Evolutionary conservation across 2,797 vertebrate genomes (phyloP).

Genomic region (Poeciliopsis gracilis): DNA sequence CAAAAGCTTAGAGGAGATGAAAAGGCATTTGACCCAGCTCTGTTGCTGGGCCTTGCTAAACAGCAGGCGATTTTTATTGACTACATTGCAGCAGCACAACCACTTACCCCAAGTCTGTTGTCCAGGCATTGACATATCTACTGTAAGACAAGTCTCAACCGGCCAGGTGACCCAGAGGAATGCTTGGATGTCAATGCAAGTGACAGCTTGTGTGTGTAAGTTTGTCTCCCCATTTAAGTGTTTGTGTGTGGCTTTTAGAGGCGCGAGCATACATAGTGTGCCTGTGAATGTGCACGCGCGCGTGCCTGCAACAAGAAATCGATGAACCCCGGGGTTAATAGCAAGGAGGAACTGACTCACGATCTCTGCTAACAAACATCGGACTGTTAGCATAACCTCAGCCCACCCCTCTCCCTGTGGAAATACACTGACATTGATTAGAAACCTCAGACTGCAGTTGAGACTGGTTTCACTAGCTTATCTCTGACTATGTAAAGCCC

Average conservation of each 20-base stretch:
- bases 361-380: constrained; percentile 73
- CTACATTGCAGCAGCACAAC: constrained; percentile 56
- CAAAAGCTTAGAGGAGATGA: constrained; percentile 61
- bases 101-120: constrained; percentile 60
- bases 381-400: constrained; percentile 76
- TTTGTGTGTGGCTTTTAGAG: background rate
- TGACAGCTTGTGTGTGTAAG: constrained; percentile 27
- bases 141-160: constrained; percentile 58
- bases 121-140: constrained; percentile 62
- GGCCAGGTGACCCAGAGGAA: constrained; percentile 65
- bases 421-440: constrained; percentile 75
- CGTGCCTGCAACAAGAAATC: constrained; percentile 53
- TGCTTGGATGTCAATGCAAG: constrained; percentile 38
- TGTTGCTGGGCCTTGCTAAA: constrained; percentile 67
- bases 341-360: constrained; percentile 71
- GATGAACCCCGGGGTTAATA: constrained; percentile 73
- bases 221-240: background rate
- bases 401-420: constrained; percentile 59
- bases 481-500: constrained; percentile 32
- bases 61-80: constrained; percentile 71
- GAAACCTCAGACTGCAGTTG: constrained; percentile 48
- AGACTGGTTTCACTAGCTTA: constrained; percentile 54
- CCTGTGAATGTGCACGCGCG: constrained; percentile 12
- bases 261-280: background rate
- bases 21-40: constrained; percentile 64